Evolutionary conservation across 2,888 invertebrate species (phyloP), one percentile per base, ranked within the genome.

Genomic region (Boloria selene): DNA sequence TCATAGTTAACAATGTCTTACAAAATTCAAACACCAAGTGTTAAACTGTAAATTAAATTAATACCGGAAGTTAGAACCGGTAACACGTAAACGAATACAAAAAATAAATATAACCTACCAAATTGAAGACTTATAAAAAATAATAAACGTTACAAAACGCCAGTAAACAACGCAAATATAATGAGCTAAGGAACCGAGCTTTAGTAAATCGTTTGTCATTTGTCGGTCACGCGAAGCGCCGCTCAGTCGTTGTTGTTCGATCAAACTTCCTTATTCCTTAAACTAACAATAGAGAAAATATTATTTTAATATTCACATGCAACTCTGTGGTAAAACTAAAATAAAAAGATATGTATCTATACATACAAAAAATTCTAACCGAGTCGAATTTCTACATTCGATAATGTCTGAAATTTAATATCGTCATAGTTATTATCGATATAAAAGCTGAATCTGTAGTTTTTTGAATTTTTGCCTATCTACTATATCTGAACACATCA

Each of bases 151-250:
- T 38, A 17, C 54, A 65, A 18, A 53, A 31, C 18, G 38, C 5
- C 3, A 26, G 16, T 47, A 49, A 53, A 50, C 45, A 42, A 52
- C 16, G 52, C 42, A 54, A 31, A 64, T 77, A 75, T 67, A 69
- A 64, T 61, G 70, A 71, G 74, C 49, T 49, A 75, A 78, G 76
- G 75, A 82, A 80, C 76, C 18, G 18, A 31, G 71, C 67, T 68
- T 69, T 64, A 45, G 70, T 61, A 71, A 69, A 69, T 64, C 65
- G 72, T 73, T 68, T 69, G 65, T 68, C 72, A 72, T 75, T 78
- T 76, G 73, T 74, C 64, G 73, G 75, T 78, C 82, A 84, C 82
- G 82, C 84, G 74, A 83, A 73, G 63, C 56, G 50, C 67, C 77
- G 76, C 68, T 83, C 74, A 69, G 72, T 81, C 76, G 73, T 74